These are phyloP conservation scores for Lucilia sericata DNA, from an alignment of 1,140 invertebrate genomes.

Conservation along the genomic window DNA sequence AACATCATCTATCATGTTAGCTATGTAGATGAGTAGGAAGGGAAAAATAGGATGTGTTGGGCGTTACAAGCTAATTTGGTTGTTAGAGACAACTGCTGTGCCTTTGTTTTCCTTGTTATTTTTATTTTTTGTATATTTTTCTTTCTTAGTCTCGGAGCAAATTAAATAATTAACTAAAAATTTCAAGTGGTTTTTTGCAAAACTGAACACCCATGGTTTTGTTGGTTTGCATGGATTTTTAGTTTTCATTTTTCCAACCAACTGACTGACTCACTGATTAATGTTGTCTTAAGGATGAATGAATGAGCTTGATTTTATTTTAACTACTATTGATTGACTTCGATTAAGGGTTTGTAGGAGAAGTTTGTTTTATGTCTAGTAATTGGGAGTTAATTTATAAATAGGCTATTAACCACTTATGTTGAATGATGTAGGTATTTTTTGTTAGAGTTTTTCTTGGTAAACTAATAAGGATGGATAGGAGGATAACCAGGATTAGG, in stretches of 20 bases:
- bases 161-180: slow-evolving; percentile 43
- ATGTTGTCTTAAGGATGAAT: neutral
- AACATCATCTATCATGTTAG: slow-evolving; percentile 10
- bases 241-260: neutral
- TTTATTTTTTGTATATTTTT: slow-evolving; percentile 8
- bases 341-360: neutral
- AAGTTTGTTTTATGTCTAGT: neutral
- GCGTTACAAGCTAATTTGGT: slow-evolving; percentile 48
- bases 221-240: neutral
- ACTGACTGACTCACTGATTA: neutral
- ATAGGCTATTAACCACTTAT: slow-evolving; percentile 3
- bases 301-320: neutral
- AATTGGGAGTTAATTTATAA: slow-evolving; percentile 9
- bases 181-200: slow-evolving; percentile 37
- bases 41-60: slow-evolving; percentile 12
- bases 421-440: neutral
- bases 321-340: neutral
- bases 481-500: no score
- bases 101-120: slow-evolving; percentile 34
- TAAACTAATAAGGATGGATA: no score
- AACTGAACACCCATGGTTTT: slow-evolving; percentile 30
- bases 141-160: slow-evolving; percentile 24
- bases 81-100: slow-evolving; percentile 35
- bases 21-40: no score
- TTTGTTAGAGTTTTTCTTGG: no score